Evolutionary conservation across 2,797 vertebrate species (phyloP).

Genomic region (Syngnathus acus): DNA sequence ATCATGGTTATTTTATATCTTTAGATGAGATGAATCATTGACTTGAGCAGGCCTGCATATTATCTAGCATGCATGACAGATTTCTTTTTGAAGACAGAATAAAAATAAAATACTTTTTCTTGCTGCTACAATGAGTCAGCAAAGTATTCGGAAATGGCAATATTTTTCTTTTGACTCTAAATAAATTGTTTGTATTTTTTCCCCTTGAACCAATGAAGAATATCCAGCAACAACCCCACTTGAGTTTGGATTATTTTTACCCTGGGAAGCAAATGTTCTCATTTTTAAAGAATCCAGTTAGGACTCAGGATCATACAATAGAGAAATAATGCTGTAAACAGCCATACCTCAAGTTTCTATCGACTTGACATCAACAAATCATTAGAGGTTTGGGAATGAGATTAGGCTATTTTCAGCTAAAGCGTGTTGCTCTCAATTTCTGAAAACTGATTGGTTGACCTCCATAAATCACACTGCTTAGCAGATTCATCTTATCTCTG

Average conservation of each 20-base stretch:
- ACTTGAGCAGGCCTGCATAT: constrained; percentile 32
- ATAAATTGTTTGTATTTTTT: not conserved
- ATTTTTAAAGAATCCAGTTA: too few species aligned
- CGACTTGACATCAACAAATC: constrained; percentile 23
- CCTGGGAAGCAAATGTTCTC: not conserved
- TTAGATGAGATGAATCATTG: constrained; percentile 19
- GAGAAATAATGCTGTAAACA: not conserved
- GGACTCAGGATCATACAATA: not conserved
- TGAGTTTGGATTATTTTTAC: too few species aligned
- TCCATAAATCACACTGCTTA: constrained; percentile 14
- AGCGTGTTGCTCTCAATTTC: constrained; percentile 13
- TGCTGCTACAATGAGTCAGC: constrained; percentile 5
- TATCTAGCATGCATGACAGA: constrained; percentile 22
- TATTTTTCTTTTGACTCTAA: not conserved
- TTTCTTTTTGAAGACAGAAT: constrained; percentile 12
- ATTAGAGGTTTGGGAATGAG: constrained; percentile 22
- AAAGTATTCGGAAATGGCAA: not conserved
- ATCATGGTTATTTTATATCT: constrained; percentile 27
- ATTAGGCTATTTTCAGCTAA: constrained; percentile 4
- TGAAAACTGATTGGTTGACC: constrained; percentile 13
- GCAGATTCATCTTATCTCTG: constrained; percentile 22
- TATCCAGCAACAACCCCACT: too few species aligned
- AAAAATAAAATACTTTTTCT: not conserved
- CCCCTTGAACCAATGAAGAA: too few species aligned
- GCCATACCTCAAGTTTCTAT: not conserved